phyloP scores from a whole-genome alignment of 2,113 vertebrate genomes.

The Electrona antarctica region DNA sequence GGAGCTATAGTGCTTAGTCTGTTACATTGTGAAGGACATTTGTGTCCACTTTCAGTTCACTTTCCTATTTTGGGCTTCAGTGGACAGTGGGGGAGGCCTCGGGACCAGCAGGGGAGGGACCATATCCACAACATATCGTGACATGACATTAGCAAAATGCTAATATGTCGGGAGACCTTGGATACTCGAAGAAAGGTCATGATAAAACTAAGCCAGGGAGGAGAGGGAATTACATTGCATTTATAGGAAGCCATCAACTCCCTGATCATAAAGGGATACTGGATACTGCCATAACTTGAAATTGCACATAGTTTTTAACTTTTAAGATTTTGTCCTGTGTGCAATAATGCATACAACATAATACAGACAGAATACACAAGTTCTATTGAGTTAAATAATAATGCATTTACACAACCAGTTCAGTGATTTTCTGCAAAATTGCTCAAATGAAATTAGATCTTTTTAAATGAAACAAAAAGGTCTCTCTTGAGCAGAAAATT shows the following conservation, averaged over 20 bases:
- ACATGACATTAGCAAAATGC: conserved; percentile 31
- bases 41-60: conserved; percentile 33
- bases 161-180: conserved; percentile 37
- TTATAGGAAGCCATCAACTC: not conserved
- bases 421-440: not conserved
- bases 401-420: not conserved
- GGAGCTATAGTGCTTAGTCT: too few species aligned
- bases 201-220: conserved; percentile 34
- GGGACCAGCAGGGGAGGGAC: conserved; percentile 31
- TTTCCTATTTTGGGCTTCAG: conserved; percentile 36
- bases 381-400: too few species aligned
- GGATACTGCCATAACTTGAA: conserved; percentile 5
- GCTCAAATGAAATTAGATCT: not conserved
- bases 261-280: conserved; percentile 11
- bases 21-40: conserved; percentile 30
- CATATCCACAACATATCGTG: conserved; percentile 16
- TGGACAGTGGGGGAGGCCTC: conserved; percentile 20
- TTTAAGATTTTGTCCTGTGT: too few species aligned
- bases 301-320: not conserved
- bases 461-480: too few species aligned
- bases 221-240: not conserved
- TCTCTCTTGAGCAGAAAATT: too few species aligned
- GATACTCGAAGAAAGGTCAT: conserved; percentile 41
- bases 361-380: too few species aligned
- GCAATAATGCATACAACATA: too few species aligned